Percentiles rank a stretch among this genome's conserved stretches.
These are phyloP conservation scores for Mystacides longicornis DNA, from an alignment of 2,888 invertebrate genomes.

Conservation along the genomic window DNA sequence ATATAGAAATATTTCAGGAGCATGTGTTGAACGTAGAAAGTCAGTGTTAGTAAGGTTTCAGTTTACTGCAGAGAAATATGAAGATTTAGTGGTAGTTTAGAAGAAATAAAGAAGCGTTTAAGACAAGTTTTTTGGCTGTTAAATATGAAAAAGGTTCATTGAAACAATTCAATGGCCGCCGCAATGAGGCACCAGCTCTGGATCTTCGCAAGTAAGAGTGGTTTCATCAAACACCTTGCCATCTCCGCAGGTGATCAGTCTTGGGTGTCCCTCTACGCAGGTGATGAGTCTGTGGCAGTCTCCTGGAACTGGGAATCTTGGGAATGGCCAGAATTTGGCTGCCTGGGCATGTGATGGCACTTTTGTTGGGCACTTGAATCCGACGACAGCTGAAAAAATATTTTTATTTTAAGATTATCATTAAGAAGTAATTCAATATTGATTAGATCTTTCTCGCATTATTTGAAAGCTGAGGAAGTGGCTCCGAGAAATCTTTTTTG, in stretches of 20 bases:
- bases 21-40: background rate
- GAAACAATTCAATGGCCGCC: conserved; percentile 25
- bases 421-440: too few species aligned
- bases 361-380: conserved; percentile 86
- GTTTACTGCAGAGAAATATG: background rate
- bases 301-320: conserved; percentile 80
- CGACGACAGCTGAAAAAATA: conserved; percentile 65
- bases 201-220: conserved; percentile 76
- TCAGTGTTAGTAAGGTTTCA: background rate
- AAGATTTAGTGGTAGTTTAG: background rate
- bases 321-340: conserved; percentile 89
- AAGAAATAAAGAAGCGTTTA: background rate
- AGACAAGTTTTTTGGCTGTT: too few species aligned
- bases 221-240: conserved; percentile 81
- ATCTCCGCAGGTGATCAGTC: conserved; percentile 81
- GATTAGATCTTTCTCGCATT: too few species aligned
- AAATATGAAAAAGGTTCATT: background rate
- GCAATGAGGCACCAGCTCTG: conserved; percentile 53
- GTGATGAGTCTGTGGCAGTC: conserved; percentile 84
- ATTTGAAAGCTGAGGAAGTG: too few species aligned
- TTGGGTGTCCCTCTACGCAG: conserved; percentile 83
- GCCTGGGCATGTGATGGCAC: conserved; percentile 72
- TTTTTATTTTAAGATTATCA: too few species aligned
- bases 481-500: too few species aligned
- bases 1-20: background rate